Percentiles rank a stretch among this genome's conserved stretches.
These are phyloP conservation scores for Calephelis perditalis DNA, from an alignment of 2,888 invertebrate genomes.

Conservation along the genomic window DNA sequence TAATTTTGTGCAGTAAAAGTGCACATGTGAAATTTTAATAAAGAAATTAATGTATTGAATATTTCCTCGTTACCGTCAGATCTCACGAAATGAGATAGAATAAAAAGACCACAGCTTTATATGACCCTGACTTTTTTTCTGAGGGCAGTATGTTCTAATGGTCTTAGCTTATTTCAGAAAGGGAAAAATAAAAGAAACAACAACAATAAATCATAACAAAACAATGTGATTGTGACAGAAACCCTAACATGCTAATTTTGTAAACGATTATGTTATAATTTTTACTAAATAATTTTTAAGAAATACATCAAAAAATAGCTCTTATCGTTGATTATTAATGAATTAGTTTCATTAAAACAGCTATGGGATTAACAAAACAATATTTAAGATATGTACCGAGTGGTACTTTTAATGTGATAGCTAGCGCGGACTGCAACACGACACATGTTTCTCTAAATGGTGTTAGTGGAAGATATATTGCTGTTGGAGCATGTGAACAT, in stretches of 20 bases:
- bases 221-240: constrained; percentile 24
- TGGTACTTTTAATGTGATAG: constrained; percentile 93
- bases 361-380: constrained; percentile 94
- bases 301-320: too few relatives aligned
- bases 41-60: too few relatives aligned
- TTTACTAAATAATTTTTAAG: not conserved
- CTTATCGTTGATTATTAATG: constrained; percentile 11
- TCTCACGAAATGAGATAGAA: too few relatives aligned
- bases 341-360: constrained; percentile 8
- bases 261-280: not conserved
- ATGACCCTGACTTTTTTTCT: too few relatives aligned
- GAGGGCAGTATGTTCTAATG: too few relatives aligned
- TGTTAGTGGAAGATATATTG: constrained; percentile 89
- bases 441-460: constrained; percentile 87
- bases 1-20: too few relatives aligned
- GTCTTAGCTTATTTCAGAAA: too few relatives aligned
- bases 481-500: constrained; percentile 96
- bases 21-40: too few relatives aligned
- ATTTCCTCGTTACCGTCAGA: too few relatives aligned
- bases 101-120: too few relatives aligned
- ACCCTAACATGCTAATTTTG: not conserved
- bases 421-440: constrained; percentile 87
- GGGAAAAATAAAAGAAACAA: too few relatives aligned
- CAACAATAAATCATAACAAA: constrained; percentile 24
- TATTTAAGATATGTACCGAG: constrained; percentile 92